Evolutionary conservation across 2,113 vertebrate species (phyloP).

Genomic region (Nycticorax nycticorax): DNA sequence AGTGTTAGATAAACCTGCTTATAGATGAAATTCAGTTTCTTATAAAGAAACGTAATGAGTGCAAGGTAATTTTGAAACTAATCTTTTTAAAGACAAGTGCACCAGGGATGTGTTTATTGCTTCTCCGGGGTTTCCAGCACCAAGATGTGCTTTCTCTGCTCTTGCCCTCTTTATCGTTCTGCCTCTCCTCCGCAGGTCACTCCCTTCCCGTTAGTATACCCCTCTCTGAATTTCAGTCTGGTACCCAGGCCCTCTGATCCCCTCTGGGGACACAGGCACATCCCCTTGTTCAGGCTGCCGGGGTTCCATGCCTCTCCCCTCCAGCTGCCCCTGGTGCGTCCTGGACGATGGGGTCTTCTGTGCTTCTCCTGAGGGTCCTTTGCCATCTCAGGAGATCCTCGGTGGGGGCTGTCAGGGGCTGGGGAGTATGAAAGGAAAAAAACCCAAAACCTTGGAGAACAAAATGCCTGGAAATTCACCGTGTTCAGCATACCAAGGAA

Average conservation of each 20-base stretch:
- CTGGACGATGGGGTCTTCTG: background rate
- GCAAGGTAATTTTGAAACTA: background rate
- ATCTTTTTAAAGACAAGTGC: background rate
- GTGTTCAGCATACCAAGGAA: background rate
- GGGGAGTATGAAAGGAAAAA: background rate
- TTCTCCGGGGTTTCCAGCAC: background rate
- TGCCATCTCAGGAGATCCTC: background rate
- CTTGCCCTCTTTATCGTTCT: background rate
- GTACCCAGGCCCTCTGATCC: background rate
- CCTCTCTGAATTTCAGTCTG: background rate
- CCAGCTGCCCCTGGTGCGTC: rapidly evolving
- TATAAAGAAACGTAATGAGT: background rate
- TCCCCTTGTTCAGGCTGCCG: background rate
- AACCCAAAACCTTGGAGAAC: background rate
- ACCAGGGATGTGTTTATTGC: background rate
- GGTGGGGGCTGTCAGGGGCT: background rate
- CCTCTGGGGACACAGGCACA: background rate
- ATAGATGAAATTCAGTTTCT: background rate
- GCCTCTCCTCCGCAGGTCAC: background rate
- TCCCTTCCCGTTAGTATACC: rapidly evolving
- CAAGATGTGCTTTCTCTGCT: background rate
- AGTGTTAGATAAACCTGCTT: background rate
- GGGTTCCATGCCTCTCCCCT: background rate
- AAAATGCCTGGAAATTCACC: background rate
- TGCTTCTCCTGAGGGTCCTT: background rate